Base-by-base conservation (phyloP, 2,797 vertebrate genomes). In the Hyperoplus lanceolatus region DNA sequence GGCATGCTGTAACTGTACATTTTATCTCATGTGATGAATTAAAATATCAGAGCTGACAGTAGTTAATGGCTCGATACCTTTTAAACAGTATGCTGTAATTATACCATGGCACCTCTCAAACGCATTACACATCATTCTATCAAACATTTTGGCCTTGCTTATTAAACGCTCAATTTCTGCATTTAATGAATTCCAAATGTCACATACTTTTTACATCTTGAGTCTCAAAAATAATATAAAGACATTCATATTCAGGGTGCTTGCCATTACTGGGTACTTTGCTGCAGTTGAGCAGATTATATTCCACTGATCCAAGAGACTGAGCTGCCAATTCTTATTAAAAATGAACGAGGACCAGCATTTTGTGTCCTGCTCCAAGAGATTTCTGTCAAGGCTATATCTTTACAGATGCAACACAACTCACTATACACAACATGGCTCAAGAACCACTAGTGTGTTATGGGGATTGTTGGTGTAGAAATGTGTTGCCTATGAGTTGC, bases 251-350 rank as follows among this genome's bases (percentile, higher is more conserved):
- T 14, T 11, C 50, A 73, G 39, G 46, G 14, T 21, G 13, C 78
- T 77, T 70, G 79, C 76, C 57, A 6, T 79, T 64, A 59, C 62
- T 65, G 63, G 80, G 65, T 60, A 80, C 68, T 80, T 73, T 49
- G 71, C 62, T 42, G 66, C 57, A 16, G 13, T 64, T 79, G 60
- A 45, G 14, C 63, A 71, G 59, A 46, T 29, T 73, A 73, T 79
- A 86, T 70, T 48, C 8, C 51, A 48, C 2, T 48, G 65, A 41
- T 54, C 42, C 46, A 59, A 58, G 45, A 42, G 16, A 79, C 18
- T 74, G 46, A 71, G 70, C 72, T 45, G 76, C 78, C 62, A 64
- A 43, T 12, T 49, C 16, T 29, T 41, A 46, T 89, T 48, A 75
- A 74, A 74, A 15, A 75, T 79, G 11, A n/a, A 69, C 42, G 3